Conservation (phyloP, 1,140 invertebrate species). For the Drosophila bipectinata region DNA sequence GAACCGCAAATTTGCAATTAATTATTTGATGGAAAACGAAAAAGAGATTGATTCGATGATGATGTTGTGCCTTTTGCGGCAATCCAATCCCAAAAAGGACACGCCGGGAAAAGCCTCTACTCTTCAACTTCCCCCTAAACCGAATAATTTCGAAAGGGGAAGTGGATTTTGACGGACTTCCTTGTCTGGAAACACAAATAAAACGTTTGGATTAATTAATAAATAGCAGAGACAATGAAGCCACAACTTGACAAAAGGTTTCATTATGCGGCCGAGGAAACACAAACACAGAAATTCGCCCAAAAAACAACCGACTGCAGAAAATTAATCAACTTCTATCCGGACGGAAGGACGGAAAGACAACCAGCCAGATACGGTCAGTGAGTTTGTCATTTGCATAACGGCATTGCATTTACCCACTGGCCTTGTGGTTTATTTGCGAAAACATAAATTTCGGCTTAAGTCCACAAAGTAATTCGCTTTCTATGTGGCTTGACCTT, state of each 20-base stretch:
- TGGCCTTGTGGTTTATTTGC: slow-evolving; percentile 40
- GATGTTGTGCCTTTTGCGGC: slow-evolving; percentile 31
- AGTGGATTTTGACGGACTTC: slow-evolving; percentile 9
- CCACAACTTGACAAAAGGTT: slow-evolving; percentile 47
- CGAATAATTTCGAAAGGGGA: slow-evolving; percentile 5
- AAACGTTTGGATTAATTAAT: slow-evolving; percentile 65
- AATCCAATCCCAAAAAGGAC: slow-evolving; percentile 6
- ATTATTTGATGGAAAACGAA: slow-evolving; percentile 45
- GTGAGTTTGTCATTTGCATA: slow-evolving; percentile 70
- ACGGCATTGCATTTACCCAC: slow-evolving; percentile 48
- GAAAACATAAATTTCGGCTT: slow-evolving; percentile 55
- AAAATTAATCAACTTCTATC: slow-evolving; percentile 70
- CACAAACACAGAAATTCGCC: slow-evolving; percentile 46
- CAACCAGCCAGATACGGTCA: slow-evolving; percentile 21
- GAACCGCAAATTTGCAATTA: slow-evolving; percentile 48
- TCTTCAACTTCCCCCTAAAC: no score
- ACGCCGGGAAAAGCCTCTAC: neutral
- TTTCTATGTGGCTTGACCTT: slow-evolving; percentile 24
- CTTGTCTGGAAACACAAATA: slow-evolving; percentile 31
- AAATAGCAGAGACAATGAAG: slow-evolving; percentile 51
- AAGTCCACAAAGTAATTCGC: slow-evolving; percentile 47
- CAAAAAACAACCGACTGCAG: slow-evolving; percentile 41
- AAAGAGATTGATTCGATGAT: slow-evolving; percentile 39
- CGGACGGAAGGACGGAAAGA: slow-evolving; percentile 8
- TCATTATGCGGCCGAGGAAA: slow-evolving; percentile 46